Evolutionary conservation across 2,888 invertebrate genomes (phyloP).

Genomic region (Caenorhabditis sp.): DNA sequence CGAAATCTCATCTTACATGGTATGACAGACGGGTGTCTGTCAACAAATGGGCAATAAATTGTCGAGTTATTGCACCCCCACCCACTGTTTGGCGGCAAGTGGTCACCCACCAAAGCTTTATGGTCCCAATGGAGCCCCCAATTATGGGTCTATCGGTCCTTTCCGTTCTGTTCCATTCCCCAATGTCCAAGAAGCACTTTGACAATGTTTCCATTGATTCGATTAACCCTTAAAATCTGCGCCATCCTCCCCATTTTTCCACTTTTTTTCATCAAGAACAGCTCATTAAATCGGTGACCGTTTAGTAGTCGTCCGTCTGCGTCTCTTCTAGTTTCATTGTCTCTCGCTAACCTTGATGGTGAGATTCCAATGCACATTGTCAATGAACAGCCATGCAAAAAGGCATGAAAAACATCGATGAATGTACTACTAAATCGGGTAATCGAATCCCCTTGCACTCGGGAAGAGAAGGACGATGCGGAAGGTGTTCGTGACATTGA

Average conservation of each 20-base stretch:
- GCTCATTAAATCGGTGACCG: slow-evolving; percentile 58
- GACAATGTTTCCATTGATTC: slow-evolving; percentile 50
- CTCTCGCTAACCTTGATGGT: slow-evolving; percentile 42
- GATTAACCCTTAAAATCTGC: slow-evolving; percentile 25
- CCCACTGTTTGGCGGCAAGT: slow-evolving; percentile 51
- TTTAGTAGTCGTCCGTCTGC: slow-evolving; percentile 34
- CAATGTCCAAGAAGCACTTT: slow-evolving; percentile 22
- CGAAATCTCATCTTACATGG: slow-evolving; percentile 63
- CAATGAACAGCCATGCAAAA: slow-evolving; percentile 48
- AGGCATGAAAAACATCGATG: slow-evolving; percentile 39
- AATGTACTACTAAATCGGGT: slow-evolving; percentile 58
- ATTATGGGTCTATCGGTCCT: slow-evolving; percentile 24
- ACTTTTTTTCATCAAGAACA: slow-evolving; percentile 35
- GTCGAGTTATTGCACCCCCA: slow-evolving; percentile 57
- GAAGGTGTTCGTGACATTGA: slow-evolving; percentile 36
- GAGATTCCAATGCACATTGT: slow-evolving; percentile 35
- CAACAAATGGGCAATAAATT: slow-evolving; percentile 60
- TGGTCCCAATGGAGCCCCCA: slow-evolving; percentile 54
- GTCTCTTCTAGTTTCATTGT: slow-evolving; percentile 13
- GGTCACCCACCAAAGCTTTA: slow-evolving; percentile 39
- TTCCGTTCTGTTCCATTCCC: slow-evolving; percentile 50
- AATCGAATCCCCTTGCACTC: slow-evolving; percentile 55
- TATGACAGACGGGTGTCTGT: slow-evolving; percentile 59
- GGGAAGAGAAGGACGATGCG: slow-evolving; percentile 6
- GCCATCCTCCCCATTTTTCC: slow-evolving; percentile 10